A percentile compares a stretch with the other conserved stretches of the same genome.
Evolutionary conservation across 2,113 vertebrate species (phyloP).

Genomic region (Notechis scutatus): DNA sequence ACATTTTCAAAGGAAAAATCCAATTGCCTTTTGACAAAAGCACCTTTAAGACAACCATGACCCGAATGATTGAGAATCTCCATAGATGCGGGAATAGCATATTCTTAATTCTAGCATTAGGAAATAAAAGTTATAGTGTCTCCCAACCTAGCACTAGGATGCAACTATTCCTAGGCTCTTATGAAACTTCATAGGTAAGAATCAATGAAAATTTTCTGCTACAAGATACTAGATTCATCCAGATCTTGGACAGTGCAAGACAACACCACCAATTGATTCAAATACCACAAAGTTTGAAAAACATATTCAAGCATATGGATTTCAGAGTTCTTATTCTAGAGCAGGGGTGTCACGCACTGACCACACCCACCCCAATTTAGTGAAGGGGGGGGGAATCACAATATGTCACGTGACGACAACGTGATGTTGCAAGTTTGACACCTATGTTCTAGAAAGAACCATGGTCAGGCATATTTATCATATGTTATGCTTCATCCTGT

Average conservation of each 20-base stretch:
- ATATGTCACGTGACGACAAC: too few species aligned
- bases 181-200: neutral
- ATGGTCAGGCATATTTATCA: neutral
- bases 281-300: neutral
- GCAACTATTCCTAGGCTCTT: neutral
- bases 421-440: too few species aligned
- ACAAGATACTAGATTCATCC: neutral
- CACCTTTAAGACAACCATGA: neutral
- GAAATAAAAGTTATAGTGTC: neutral
- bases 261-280: neutral
- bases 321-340: neutral
- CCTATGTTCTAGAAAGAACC: neutral
- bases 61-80: neutral
- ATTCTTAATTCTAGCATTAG: neutral
- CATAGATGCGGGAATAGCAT: neutral
- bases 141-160: neutral
- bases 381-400: too few species aligned
- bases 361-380: too few species aligned
- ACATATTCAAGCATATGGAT: neutral
- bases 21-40: neutral
- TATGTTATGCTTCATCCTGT: neutral
- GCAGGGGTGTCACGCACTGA: neutral
- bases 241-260: neutral
- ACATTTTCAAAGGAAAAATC: neutral
- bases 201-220: neutral